Conservation (phyloP, 2,797 vertebrate species). For the Acanthurus leucopareius region DNA sequence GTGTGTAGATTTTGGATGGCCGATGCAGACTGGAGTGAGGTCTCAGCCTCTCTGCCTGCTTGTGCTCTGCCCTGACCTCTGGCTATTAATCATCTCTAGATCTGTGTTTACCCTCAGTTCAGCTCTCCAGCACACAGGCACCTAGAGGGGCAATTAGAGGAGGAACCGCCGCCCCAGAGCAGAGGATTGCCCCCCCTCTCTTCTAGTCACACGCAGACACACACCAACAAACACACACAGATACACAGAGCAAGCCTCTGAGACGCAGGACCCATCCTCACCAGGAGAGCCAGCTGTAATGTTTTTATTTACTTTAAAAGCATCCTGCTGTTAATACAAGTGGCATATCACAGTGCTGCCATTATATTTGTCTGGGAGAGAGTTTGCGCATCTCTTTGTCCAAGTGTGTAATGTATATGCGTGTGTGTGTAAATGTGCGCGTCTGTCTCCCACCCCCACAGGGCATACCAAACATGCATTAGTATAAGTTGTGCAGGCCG, state of each 20-base stretch:
- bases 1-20: slow-evolving; percentile 47
- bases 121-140: slow-evolving; percentile 97
- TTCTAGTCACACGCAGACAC: slow-evolving; percentile 31
- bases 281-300: slow-evolving; percentile 62
- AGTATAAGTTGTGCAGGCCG: slow-evolving; percentile 83
- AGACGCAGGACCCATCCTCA: slow-evolving; percentile 45
- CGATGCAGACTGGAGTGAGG: slow-evolving; percentile 72
- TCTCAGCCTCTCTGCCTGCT: slow-evolving; percentile 82
- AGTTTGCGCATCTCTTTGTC: slow-evolving; percentile 74
- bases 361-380: slow-evolving; percentile 79
- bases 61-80: slow-evolving; percentile 89
- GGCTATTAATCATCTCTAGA: slow-evolving; percentile 98
- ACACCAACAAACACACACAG: slow-evolving; percentile 20
- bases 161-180: slow-evolving; percentile 78
- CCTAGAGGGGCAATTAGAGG: slow-evolving; percentile 99
- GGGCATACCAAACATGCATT: slow-evolving; percentile 87
- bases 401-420: slow-evolving; percentile 35
- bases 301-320: slow-evolving; percentile 88
- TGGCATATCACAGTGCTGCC: slow-evolving; percentile 75
- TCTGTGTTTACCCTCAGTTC: slow-evolving; percentile 98
- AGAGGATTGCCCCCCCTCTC: slow-evolving; percentile 68
- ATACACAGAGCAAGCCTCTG: slow-evolving; percentile 21
- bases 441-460: slow-evolving; percentile 77
- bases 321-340: slow-evolving; percentile 81
- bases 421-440: slow-evolving; percentile 25